These are phyloP conservation scores for Lithophane semibrunnea DNA, from an alignment of 2,888 invertebrate genomes.

Conservation along the genomic window DNA sequence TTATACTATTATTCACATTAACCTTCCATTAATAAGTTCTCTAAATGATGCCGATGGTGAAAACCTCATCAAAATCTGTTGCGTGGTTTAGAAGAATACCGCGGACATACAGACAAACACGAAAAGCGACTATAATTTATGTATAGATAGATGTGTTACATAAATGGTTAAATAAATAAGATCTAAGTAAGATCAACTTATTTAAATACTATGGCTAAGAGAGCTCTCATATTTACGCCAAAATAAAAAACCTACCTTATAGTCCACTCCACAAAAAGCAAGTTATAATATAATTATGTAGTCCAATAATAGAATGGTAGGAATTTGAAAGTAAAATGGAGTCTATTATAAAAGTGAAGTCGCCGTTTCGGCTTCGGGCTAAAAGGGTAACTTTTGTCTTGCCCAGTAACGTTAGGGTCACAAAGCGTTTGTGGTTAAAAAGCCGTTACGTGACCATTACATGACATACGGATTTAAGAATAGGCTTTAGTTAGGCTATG, in stretches of 20 bases:
- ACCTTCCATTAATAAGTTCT: no score
- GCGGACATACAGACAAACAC: no score
- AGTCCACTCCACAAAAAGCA: constrained; percentile 16
- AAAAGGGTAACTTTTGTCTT: constrained; percentile 66
- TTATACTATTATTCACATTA: no score
- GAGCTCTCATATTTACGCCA: not conserved
- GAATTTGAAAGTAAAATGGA: constrained; percentile 60
- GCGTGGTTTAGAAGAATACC: no score
- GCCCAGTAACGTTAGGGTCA: constrained; percentile 49
- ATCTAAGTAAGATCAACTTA: not conserved
- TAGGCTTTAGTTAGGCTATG: not conserved
- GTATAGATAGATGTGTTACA: no score
- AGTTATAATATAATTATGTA: constrained; percentile 6
- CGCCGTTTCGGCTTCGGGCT: constrained; percentile 29
- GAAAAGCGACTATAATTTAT: no score
- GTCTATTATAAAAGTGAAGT: constrained; percentile 53
- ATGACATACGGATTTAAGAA: constrained; percentile 32
- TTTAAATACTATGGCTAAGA: not conserved
- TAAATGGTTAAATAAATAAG: no score
- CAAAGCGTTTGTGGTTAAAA: constrained; percentile 58
- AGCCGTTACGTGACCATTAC: constrained; percentile 43
- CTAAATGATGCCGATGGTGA: no score
- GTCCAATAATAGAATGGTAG: constrained; percentile 38
- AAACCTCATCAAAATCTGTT: no score
- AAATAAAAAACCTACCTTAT: not conserved